Evolutionary conservation across 2,797 vertebrate species (phyloP), one percentile per base, ranked within the genome.

Genomic region (Lepus oiostolus): DNA sequence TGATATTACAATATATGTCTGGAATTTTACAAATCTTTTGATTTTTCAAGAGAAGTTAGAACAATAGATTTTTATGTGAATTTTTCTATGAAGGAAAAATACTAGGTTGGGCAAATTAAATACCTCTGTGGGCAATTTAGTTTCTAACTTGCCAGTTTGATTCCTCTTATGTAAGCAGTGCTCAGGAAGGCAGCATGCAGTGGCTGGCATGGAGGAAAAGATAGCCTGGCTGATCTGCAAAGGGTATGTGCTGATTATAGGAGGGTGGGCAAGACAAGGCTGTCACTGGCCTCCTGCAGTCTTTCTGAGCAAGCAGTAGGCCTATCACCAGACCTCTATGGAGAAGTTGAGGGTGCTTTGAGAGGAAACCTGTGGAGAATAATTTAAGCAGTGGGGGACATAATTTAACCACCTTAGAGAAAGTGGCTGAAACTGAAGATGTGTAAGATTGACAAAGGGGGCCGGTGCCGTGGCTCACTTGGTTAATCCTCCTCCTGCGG

Each of bases 41-140:
- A 28, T 90, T 85, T 88, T 95, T 83, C 47, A 94, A 81, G 54
- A 52, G 22, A 68, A 85, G 12, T 80, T 74, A 81, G 35, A 90
- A 71, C 60, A 60, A 71, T 0, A 82, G 72, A 86, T 85, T 60
- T 70, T 63, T 76, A n/a, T 85, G 8, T 52, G 67, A 60, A 5
- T 35, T 26, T 90, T 87, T 81, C 28, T 6, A 38, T 42, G 30
- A 26, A 32, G 80, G 70, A 22, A 30, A 65, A 60, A 62, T 24
- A 47, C 26, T 32, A 7, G 24, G 28, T 38, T 47, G n/a, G 38
- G 52, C 67, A 67, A 96, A 82, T 91, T 80, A 70, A 62, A 47
- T 17, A 12, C 19, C 14, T 60, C 26, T 65, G 22, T 62, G 32
- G 32, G 24, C 62, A 52, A 16, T 47, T 22, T 14, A 9, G 21